A percentile compares a stretch with the other conserved stretches of the same genome.
These are phyloP conservation scores for Drosophila suzukii DNA, from an alignment of 1,140 invertebrate genomes.

Conservation along the genomic window DNA sequence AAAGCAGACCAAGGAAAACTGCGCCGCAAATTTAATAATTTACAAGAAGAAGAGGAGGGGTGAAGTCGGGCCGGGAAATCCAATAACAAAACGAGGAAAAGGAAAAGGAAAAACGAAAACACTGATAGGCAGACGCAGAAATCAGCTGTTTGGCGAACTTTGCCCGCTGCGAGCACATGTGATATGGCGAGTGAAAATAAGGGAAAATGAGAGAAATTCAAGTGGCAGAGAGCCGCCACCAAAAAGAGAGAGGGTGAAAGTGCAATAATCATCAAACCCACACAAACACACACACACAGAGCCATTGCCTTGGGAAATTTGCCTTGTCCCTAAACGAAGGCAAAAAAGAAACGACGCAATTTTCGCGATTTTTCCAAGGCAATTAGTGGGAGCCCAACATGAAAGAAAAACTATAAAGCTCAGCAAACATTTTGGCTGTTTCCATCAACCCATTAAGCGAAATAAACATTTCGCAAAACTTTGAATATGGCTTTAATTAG, in stretches of 20 bases:
- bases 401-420: slow-evolving; percentile 23
- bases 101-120: slow-evolving; percentile 31
- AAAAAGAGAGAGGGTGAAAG: slow-evolving; percentile 24
- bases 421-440: slow-evolving; percentile 6
- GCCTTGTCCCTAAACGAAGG: slow-evolving; percentile 22
- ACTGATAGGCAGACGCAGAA: slow-evolving; percentile 37
- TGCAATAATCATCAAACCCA: slow-evolving; percentile 3
- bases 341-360: slow-evolving; percentile 42
- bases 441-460: slow-evolving; percentile 18
- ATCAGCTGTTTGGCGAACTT: slow-evolving; percentile 46
- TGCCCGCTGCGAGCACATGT: slow-evolving; percentile 26
- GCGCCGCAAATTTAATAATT: slow-evolving; percentile 60
- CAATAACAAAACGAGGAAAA: slow-evolving; percentile 35
- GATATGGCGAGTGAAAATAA: slow-evolving; percentile 2
- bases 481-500: background rate
- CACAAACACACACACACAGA: background rate
- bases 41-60: slow-evolving; percentile 7
- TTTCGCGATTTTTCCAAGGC: slow-evolving; percentile 32
- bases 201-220: background rate
- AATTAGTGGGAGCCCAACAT: slow-evolving; percentile 16
- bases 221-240: background rate
- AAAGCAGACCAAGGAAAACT: slow-evolving; percentile 51
- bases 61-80: slow-evolving; percentile 28
- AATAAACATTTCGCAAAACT: slow-evolving; percentile 14
- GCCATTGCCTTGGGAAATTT: slow-evolving; percentile 16